These are phyloP conservation scores for Olivierus martensii DNA, from an alignment of 1,140 invertebrate species.

Conservation along the genomic window DNA sequence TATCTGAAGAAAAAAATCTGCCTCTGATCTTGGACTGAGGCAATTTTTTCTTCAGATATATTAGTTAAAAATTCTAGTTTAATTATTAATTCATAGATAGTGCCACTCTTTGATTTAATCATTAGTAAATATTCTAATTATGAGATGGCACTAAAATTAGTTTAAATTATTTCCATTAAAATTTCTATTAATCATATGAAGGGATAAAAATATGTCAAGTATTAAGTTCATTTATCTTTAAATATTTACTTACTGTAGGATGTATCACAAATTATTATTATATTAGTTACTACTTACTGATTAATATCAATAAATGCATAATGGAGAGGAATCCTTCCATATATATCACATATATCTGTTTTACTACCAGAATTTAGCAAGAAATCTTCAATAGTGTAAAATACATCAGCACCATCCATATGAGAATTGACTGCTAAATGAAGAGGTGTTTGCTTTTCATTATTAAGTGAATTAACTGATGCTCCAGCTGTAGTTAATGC, in stretches of 20 bases:
- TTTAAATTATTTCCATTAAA: background rate
- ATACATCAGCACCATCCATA: conserved; percentile 26
- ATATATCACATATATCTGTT: conserved; percentile 20
- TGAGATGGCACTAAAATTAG: too few species aligned
- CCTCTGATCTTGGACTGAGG: too few species aligned
- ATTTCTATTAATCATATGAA: background rate
- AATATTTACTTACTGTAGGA: background rate
- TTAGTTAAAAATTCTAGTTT: too few species aligned
- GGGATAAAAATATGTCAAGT: background rate
- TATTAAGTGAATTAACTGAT: conserved; percentile 25
- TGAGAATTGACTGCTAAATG: conserved; percentile 31
- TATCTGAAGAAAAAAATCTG: too few species aligned
- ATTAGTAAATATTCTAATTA: too few species aligned
- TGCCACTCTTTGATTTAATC: too few species aligned
- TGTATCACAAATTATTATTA: too few species aligned
- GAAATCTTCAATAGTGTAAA: conserved; percentile 24
- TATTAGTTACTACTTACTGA: too few species aligned
- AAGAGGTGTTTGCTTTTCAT: conserved; percentile 27
- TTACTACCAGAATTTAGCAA: conserved; percentile 24
- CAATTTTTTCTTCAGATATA: background rate
- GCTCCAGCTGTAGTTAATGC: conserved; percentile 23
- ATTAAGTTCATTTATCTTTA: background rate
- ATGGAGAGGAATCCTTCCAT: conserved; percentile 30
- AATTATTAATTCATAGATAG: too few species aligned
- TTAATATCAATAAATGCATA: conserved; percentile 34